Evolutionary conservation across 2,113 vertebrate species (phyloP).

Genomic region (Psittacula cyanocephala): DNA sequence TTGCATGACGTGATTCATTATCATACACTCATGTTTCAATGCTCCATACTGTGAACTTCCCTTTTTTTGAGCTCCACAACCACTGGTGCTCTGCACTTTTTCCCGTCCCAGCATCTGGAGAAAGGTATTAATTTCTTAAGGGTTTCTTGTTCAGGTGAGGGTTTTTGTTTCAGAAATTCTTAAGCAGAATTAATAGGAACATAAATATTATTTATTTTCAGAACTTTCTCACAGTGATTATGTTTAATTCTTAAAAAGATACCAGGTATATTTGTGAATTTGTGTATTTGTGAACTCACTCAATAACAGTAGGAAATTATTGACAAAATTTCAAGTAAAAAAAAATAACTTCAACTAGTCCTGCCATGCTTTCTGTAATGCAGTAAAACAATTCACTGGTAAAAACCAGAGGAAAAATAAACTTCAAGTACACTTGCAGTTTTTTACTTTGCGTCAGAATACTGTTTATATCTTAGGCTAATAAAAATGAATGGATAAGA

Average conservation of each 20-base stretch:
- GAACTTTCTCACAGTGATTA: not conserved
- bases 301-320: not conserved
- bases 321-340: not conserved
- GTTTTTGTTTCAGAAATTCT: not conserved
- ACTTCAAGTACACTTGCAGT: not conserved
- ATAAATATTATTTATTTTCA: not conserved
- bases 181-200: not conserved
- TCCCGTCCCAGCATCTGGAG: not conserved
- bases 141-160: not conserved
- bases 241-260: not conserved
- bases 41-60: not conserved
- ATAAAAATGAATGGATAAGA: constrained; percentile 1
- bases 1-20: not conserved
- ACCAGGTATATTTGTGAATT: not conserved
- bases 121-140: not conserved
- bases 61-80: not conserved
- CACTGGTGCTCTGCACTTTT: not conserved
- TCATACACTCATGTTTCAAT: not conserved
- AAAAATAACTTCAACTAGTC: not conserved
- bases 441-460: not conserved
- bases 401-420: not conserved
- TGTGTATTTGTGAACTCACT: not conserved
- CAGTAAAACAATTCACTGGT: not conserved
- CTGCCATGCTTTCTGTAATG: not conserved
- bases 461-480: not conserved